These are phyloP conservation scores for Lipophrys pholis DNA, from an alignment of 2,113 vertebrate species.

Conservation along the genomic window DNA sequence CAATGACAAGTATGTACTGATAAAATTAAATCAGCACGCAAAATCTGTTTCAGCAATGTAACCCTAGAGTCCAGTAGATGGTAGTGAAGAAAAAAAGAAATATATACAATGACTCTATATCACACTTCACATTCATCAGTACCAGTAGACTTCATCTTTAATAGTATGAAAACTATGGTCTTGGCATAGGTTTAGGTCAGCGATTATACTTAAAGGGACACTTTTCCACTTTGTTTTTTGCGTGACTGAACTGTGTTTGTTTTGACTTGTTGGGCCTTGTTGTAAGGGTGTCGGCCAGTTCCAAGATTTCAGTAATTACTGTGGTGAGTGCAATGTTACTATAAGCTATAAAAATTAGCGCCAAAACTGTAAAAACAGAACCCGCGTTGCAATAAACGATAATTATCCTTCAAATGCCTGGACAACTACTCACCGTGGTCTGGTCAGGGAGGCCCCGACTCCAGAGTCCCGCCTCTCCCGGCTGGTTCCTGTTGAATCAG, in stretches of 20 bases:
- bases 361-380: conserved; percentile 28
- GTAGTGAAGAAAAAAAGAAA: too few relatives aligned
- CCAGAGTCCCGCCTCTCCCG: conserved; percentile 96
- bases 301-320: not conserved
- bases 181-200: too few relatives aligned
- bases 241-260: not conserved
- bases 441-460: conserved; percentile 94
- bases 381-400: not conserved
- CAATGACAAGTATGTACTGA: too few relatives aligned
- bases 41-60: too few relatives aligned
- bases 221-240: not conserved
- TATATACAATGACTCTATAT: too few relatives aligned
- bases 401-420: not conserved
- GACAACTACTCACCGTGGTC: conserved; percentile 86
- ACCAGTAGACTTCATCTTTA: too few relatives aligned
- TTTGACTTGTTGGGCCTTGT: not conserved
- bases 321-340: not conserved
- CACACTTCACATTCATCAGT: too few relatives aligned
- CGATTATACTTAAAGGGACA: too few relatives aligned
- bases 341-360: conserved; percentile 8
- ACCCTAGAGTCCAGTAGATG: too few relatives aligned
- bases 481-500: conserved; percentile 87
- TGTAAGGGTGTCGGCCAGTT: not conserved
- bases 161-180: too few relatives aligned
- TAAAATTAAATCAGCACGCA: too few relatives aligned